Percentiles rank a stretch among this genome's conserved stretches.
Conservation (phyloP, 2,888 invertebrate genomes). For the Lasioglossum calceatum region DNA sequence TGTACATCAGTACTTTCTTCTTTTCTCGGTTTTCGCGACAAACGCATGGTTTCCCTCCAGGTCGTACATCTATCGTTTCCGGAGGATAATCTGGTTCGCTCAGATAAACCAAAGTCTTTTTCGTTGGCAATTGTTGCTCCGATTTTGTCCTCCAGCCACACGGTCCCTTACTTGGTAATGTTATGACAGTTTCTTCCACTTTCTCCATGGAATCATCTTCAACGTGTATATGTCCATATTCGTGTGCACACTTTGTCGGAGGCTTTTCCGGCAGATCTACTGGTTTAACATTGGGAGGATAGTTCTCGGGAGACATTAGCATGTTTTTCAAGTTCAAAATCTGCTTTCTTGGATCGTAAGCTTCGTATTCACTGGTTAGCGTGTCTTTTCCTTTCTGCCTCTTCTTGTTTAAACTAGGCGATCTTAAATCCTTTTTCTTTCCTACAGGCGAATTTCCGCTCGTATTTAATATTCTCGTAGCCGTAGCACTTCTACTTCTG, state of each 20-base stretch:
- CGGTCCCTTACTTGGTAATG: conserved; percentile 58
- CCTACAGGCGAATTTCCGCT: neutral
- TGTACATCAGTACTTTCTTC: conserved; percentile 72
- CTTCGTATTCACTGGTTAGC: neutral
- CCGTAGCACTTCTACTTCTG: neutral
- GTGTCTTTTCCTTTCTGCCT: conserved; percentile 31
- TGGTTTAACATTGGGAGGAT: conserved; percentile 68
- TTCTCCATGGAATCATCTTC: neutral
- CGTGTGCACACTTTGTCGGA: conserved; percentile 17
- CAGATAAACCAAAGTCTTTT: conserved; percentile 75
- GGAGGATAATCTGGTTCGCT: conserved; percentile 69
- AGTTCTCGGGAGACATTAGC: conserved; percentile 74
- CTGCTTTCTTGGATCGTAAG: conserved; percentile 22
- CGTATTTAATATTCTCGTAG: neutral
- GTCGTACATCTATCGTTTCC: conserved; percentile 69
- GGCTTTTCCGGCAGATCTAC: conserved; percentile 54
- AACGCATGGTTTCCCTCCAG: conserved; percentile 76
- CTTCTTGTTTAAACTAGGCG: neutral
- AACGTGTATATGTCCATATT: conserved; percentile 25
- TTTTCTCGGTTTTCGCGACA: conserved; percentile 78
- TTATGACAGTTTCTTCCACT: neutral
- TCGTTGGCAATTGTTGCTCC: conserved; percentile 71
- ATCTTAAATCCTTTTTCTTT: neutral
- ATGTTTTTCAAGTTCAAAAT: conserved; percentile 58
- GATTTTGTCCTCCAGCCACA: conserved; percentile 75